These are phyloP conservation scores for Nothocercus nigrocapillus DNA, from an alignment of 2,113 vertebrate species.

Conservation along the genomic window DNA sequence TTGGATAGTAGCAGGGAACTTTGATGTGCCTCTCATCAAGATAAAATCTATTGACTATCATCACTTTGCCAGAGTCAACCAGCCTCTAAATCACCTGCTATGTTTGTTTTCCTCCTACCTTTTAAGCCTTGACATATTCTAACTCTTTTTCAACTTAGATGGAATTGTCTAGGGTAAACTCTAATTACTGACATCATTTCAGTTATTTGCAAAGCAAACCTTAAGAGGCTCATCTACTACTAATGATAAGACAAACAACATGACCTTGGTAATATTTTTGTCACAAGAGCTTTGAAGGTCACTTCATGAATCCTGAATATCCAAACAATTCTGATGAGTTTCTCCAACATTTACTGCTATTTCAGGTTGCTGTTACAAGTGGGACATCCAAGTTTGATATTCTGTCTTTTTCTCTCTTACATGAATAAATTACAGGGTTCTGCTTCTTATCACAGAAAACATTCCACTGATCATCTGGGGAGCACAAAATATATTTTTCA, in stretches of 20 bases:
- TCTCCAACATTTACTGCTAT: constrained; percentile 58
- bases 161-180: constrained; percentile 39
- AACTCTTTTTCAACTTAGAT: constrained; percentile 46
- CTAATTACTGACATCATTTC: constrained; percentile 32
- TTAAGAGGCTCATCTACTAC: constrained; percentile 6
- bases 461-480: constrained; percentile 67
- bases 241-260: constrained; percentile 21
- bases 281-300: constrained; percentile 33
- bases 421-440: constrained; percentile 76
- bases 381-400: constrained; percentile 61
- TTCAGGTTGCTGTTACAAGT: constrained; percentile 62
- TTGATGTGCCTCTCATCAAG: background rate
- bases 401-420: constrained; percentile 70
- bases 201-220: constrained; percentile 7
- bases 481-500: constrained; percentile 73
- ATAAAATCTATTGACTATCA: constrained; percentile 39
- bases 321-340: constrained; percentile 1
- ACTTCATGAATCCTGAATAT: constrained; percentile 27
- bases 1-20: background rate
- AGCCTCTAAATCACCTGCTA: constrained; percentile 48
- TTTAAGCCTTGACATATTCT: constrained; percentile 35
- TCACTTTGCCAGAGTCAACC: constrained; percentile 33
- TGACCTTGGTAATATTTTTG: constrained; percentile 41
- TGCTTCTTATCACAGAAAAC: constrained; percentile 77
- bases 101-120: constrained; percentile 14